Evolutionary conservation across 2,888 invertebrate genomes (phyloP), one percentile per base, ranked within the genome.

Genomic region (Rhamnusium bicolor): DNA sequence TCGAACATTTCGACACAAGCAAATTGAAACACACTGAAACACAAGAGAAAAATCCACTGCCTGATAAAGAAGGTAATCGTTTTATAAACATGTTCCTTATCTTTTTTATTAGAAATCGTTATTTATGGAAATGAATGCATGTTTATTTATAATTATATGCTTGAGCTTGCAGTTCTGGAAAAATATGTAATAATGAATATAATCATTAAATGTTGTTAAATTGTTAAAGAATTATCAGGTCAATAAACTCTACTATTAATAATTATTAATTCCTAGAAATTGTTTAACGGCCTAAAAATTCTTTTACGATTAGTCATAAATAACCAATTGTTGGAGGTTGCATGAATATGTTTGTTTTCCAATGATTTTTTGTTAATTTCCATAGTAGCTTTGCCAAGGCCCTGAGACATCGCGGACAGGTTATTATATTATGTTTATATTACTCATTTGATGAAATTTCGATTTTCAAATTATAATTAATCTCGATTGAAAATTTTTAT

Each of bases 21-120:
- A 93, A 93, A 87, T 90, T 97, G 88, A 96, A 96, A 89, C 97
- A 96, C 89, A 95, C 96, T 62, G 95, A 96, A 89, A 97, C 97
- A 72, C 92, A 95, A 84, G 97, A 97, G 88, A 98, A 97, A 89
- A 97, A 97, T 88, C 94, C 96, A 67, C 92, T 98, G 85, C 98
- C 98, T 56, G 96, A 96, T 87, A 96, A 96, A 92, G 95, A 95
- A 91, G 96, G 98, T 97, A 91, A 72, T 68, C 72, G 21, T 49
- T n/a, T 60, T 5, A 21, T 71, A 46, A n/a, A n/a, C n/a, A n/a
- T n/a, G n/a, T 51, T 51, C 10, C 14, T 32, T 24, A 12, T 29
- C 14, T 49, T 49, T 16, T n/a, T n/a, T 40, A 10, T n/a, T 40
- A 1, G 2, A 40, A 18, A 21, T 32, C 29, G 18, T 62, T 1